Conservation (phyloP, 2,113 vertebrate species). For the Gulo gulo region DNA sequence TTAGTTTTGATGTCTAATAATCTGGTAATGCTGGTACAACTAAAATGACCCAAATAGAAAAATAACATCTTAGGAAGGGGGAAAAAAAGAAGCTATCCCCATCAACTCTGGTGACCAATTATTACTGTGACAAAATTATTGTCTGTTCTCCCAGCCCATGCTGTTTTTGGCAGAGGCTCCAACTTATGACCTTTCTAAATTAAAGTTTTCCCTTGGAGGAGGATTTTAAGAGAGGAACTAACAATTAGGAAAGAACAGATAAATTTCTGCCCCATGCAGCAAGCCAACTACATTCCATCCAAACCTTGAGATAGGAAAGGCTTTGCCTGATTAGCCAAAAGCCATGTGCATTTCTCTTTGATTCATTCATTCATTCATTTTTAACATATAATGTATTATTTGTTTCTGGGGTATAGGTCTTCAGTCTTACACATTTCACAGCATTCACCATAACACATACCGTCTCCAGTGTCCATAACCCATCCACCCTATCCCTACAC, state of each 20-base stretch:
- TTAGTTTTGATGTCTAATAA: background rate
- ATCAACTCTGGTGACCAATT: background rate
- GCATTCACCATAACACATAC: no score
- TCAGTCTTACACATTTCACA: no score
- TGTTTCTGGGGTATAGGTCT: no score
- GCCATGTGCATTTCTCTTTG: accelerated
- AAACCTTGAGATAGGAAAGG: background rate
- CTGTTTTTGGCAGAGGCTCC: constrained; percentile 16
- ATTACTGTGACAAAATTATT: background rate
- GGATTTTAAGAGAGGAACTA: constrained; percentile 16
- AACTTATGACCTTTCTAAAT: constrained; percentile 44
- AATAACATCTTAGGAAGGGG: background rate
- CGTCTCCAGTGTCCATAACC: no score
- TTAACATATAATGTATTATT: no score
- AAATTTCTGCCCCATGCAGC: background rate
- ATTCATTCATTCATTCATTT: no score
- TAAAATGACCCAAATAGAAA: constrained; percentile 20
- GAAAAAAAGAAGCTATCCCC: background rate
- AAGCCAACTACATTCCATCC: background rate
- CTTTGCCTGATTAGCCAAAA: background rate
- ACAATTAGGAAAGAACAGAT: constrained; percentile 23
- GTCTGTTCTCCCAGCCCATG: background rate
- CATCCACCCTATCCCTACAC: no score
- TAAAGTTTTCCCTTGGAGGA: constrained; percentile 44
- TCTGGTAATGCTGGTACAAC: background rate